Conservation (phyloP, 2,888 invertebrate species). For the Allolobophora icterica region DNA sequence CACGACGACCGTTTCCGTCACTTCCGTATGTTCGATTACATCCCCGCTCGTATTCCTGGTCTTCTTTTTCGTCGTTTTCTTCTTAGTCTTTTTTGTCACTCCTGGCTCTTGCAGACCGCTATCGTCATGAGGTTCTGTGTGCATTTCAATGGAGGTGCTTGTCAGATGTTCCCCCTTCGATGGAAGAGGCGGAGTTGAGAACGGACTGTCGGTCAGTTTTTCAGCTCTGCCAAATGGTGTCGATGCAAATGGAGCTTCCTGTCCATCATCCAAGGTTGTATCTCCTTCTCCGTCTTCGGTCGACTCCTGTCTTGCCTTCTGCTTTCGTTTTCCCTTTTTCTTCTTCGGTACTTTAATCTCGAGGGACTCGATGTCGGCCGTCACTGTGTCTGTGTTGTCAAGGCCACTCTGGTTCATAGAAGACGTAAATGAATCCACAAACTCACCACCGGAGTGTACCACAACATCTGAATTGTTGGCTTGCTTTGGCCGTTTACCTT, state of each 20-base stretch:
- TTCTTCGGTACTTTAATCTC: not conserved
- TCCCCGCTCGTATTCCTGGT: not conserved
- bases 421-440: not conserved
- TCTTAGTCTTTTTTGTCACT: conserved; percentile 19
- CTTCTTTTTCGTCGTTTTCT: conserved; percentile 32
- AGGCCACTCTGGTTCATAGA: conserved; percentile 5
- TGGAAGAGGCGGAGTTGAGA: not conserved
- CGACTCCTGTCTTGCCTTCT: not conserved
- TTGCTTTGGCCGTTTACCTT: not conserved
- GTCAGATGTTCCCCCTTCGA: not conserved
- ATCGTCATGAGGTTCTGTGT: not conserved
- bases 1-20: conserved; percentile 19
- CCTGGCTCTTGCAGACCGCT: not conserved
- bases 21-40: conserved; percentile 15
- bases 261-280: not conserved
- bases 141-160: not conserved
- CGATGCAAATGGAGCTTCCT: not conserved
- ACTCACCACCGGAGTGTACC: not conserved
- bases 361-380: conserved; percentile 21
- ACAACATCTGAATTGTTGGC: not conserved
- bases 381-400: not conserved
- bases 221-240: not conserved
- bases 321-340: conserved; percentile 31
- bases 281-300: not conserved
- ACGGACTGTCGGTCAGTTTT: not conserved